These are phyloP conservation scores for Propsilocerus akamusi DNA, from an alignment of 1,140 invertebrate genomes.

Conservation along the genomic window DNA sequence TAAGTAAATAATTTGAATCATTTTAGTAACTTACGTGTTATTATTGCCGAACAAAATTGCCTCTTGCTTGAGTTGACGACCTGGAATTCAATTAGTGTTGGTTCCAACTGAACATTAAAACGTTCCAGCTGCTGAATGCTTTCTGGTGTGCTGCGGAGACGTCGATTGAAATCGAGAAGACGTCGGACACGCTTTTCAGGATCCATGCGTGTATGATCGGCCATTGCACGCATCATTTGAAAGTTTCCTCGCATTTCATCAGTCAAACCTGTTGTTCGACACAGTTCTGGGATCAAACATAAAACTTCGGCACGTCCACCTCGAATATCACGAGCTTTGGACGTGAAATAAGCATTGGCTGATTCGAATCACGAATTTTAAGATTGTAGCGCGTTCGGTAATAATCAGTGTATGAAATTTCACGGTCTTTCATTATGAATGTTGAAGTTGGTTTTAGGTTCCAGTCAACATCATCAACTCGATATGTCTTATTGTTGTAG, in stretches of 20 bases:
- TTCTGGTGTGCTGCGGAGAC: slow-evolving; percentile 28
- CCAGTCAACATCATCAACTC: slow-evolving; percentile 70
- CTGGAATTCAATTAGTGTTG: slow-evolving; percentile 30
- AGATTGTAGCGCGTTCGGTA: slow-evolving; percentile 51
- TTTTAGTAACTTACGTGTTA: slow-evolving; percentile 8
- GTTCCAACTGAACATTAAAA: slow-evolving; percentile 44
- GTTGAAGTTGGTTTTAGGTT: slow-evolving; percentile 36
- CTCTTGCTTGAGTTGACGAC: slow-evolving; percentile 32
- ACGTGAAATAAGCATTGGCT: slow-evolving; percentile 43
- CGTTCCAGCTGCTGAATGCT: slow-evolving; percentile 33
- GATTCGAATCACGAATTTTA: slow-evolving; percentile 29
- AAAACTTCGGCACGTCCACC: slow-evolving; percentile 34
- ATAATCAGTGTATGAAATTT: slow-evolving; percentile 55
- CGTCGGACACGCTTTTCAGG: slow-evolving; percentile 37
- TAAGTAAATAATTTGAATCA: no score
- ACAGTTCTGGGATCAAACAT: slow-evolving; percentile 54
- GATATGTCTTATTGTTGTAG: slow-evolving; percentile 84
- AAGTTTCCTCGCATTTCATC: slow-evolving; percentile 36
- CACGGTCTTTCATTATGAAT: slow-evolving; percentile 34
- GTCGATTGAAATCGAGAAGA: slow-evolving; percentile 34
- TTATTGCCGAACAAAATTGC: slow-evolving; percentile 32
- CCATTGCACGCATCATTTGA: slow-evolving; percentile 43
- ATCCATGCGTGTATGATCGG: slow-evolving; percentile 39
- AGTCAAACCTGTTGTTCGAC: slow-evolving; percentile 44
- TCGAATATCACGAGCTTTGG: slow-evolving; percentile 38